Base-by-base conservation (phyloP, 2,888 invertebrate genomes). In the Malthinus flaveolus region DNA sequence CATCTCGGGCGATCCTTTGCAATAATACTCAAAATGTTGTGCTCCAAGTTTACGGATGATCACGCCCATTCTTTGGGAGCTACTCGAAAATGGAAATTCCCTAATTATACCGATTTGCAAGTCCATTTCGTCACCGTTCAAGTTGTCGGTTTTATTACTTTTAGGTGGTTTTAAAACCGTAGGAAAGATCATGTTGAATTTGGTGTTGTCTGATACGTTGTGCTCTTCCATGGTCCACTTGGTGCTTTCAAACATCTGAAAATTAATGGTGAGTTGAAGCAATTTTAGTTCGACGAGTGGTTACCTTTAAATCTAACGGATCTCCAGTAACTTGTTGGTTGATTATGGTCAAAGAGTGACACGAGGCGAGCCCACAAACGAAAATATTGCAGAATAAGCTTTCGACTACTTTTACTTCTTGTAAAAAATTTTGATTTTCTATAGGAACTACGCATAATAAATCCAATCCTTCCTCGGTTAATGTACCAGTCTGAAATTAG, bases 381-480 rank as follows among this genome's bases (percentile, higher is more conserved):
- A 79, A 72, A 0, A 67, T 66, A 53, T 82, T 80, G 45, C 74
- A 78, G 0, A 80, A 77, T 50, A 83, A 70, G n/a, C 78, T 75
- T 42, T 79, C 80, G 7, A 84, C 78, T 56, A 81, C 77, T 58
- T 75, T 78, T 0, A 83, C 73, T 0, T 82, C 79, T 46, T 78
- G 75, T 69, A 79, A 79, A 67, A 83, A 83, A 7, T 61, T 55
- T 35, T 77, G 74, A 64, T 81, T 75, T 75, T 83, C 73, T 9
- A 81, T 79, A 0, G 93, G 89, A 1, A 96, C 89, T 3, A 95
- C 90, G 36, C 95, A 96, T 87, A 93, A 91, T 87, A 97, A 89
- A 79, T 97, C 96, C 23, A 97, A 78, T 0, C 97, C 97, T 75
- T 97, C 97, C 77, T 97, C 97, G 0, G 97, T 97, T 60, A 97